Conservation (phyloP, 92 coral and sea anemone species). For the Porites rus region DNA sequence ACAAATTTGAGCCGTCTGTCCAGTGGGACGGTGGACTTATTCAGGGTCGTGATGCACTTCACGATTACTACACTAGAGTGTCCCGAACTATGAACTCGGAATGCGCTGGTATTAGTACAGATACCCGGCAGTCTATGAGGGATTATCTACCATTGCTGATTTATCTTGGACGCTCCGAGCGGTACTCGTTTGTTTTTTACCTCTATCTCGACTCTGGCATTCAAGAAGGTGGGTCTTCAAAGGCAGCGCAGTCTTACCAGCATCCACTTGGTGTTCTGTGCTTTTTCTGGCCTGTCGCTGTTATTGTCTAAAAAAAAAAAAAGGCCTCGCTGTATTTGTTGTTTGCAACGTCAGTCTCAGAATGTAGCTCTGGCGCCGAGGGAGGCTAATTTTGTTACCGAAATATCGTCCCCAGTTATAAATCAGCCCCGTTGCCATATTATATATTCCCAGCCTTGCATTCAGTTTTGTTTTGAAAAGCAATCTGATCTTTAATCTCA, state of each 20-base stretch:
- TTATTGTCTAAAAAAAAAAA: no score
- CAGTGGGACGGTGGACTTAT: constrained; percentile 8
- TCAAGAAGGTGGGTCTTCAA: constrained; percentile 49
- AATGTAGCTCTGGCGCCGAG: no score
- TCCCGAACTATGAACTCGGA: constrained; percentile 10
- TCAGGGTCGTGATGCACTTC: not conserved
- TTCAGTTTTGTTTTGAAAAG: no score
- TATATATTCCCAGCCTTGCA: no score
- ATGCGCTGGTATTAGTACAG: constrained; percentile 11
- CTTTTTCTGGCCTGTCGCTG: no score
- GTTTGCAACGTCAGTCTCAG: no score
- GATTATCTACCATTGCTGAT: constrained; percentile 67
- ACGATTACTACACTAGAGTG: constrained; percentile 40
- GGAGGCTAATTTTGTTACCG: no score
- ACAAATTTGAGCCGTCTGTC: constrained; percentile 36
- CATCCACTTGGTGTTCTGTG: not conserved
- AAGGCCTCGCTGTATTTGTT: no score
- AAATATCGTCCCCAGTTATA: no score
- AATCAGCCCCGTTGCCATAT: no score
- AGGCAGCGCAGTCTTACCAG: not conserved
- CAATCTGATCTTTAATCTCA: no score
- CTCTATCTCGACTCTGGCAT: constrained; percentile 59
- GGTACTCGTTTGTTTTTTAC: constrained; percentile 66
- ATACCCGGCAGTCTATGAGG: not conserved
- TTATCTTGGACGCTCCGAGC: constrained; percentile 70